These are phyloP conservation scores for Hetaerina titia DNA, from an alignment of 2,888 invertebrate species.

Conservation along the genomic window DNA sequence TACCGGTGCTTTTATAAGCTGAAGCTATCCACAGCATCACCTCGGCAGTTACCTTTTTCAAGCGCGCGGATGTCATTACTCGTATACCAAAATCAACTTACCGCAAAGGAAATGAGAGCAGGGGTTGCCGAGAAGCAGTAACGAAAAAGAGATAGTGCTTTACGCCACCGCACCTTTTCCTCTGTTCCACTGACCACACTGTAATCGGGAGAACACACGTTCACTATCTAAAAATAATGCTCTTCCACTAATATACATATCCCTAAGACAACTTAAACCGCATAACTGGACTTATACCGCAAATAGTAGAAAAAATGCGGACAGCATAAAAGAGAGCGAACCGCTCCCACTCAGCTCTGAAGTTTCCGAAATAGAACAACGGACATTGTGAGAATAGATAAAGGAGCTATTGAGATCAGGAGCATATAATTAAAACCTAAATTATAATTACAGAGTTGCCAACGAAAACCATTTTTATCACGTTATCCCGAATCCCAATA, in stretches of 20 bases:
- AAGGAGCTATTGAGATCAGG: no score
- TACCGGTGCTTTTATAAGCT: neutral
- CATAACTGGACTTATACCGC: slow-evolving; percentile 4
- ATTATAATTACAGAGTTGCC: no score
- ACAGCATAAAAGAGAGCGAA: neutral
- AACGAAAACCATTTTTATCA: no score
- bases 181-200: neutral
- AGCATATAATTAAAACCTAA: no score
- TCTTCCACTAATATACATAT: neutral
- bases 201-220: neutral
- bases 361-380: neutral
- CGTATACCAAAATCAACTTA: neutral
- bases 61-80: neutral
- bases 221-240: neutral
- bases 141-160: neutral
- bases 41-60: neutral
- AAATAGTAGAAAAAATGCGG: neutral
- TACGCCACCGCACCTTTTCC: neutral
- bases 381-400: neutral
- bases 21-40: neutral
- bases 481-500: no score
- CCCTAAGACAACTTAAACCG: neutral
- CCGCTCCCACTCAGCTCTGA: neutral
- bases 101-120: neutral
- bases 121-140: neutral